Conservation (phyloP, 2,797 vertebrate species). For the Sebastolobus alascanus region DNA sequence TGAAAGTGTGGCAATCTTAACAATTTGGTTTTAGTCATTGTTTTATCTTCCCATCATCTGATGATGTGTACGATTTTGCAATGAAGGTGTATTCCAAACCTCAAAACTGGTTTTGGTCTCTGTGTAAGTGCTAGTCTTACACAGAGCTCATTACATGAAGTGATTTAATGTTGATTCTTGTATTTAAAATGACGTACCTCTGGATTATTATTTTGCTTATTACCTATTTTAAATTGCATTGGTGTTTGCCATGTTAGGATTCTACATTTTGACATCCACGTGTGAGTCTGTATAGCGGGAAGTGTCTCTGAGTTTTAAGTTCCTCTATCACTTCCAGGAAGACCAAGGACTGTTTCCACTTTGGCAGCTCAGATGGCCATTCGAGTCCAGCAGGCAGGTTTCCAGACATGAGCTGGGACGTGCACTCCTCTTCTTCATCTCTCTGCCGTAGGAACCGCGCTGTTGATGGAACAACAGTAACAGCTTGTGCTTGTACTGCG, state of each 20-base stretch:
- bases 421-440: conserved; percentile 48
- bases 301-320: conserved; percentile 23
- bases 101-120: neutral
- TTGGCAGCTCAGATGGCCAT: conserved; percentile 44
- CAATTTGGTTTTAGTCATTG: neutral
- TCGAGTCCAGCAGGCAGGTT: conserved; percentile 58
- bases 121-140: neutral
- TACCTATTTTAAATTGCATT: neutral
- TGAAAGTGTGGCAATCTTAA: conserved; percentile 6
- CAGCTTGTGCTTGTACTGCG: conserved; percentile 26
- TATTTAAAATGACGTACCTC: neutral
- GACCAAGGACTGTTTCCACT: conserved; percentile 55
- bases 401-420: conserved; percentile 62
- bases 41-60: neutral
- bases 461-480: conserved; percentile 49
- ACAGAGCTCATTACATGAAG: neutral
- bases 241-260: neutral
- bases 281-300: conserved; percentile 3
- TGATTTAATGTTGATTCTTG: neutral
- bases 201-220: neutral
- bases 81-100: neutral
- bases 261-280: neutral
- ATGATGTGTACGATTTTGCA: neutral
- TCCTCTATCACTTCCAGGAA: conserved; percentile 63
- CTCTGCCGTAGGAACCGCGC: conserved; percentile 51